Percentiles rank a stretch among this genome's conserved stretches.
Conservation (phyloP, 1,140 invertebrate genomes). For the Bradysia coprophila region DNA sequence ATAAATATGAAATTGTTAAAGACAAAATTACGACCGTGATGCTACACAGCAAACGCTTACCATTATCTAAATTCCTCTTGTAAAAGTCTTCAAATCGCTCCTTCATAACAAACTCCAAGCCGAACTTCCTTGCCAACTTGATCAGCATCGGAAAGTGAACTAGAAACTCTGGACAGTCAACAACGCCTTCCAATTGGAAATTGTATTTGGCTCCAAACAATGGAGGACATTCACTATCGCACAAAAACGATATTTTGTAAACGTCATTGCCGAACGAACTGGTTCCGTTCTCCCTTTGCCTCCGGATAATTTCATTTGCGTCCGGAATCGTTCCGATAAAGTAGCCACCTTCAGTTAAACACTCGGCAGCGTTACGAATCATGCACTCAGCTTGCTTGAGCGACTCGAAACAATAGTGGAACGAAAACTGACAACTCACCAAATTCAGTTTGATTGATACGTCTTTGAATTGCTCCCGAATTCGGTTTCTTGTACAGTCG, state of each 20-base stretch:
- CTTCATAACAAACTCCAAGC: slow-evolving; percentile 55
- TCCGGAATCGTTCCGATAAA: slow-evolving; percentile 96
- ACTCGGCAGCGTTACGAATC: slow-evolving; percentile 82
- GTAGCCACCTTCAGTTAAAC: slow-evolving; percentile 71
- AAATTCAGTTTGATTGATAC: slow-evolving; percentile 66
- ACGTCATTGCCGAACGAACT: slow-evolving; percentile 74
- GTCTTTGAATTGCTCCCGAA: slow-evolving; percentile 52
- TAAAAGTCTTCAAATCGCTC: slow-evolving; percentile 69
- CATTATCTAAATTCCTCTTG: slow-evolving; percentile 39
- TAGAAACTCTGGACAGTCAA: slow-evolving; percentile 96
- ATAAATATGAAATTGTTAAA: neutral
- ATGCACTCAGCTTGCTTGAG: slow-evolving; percentile 80
- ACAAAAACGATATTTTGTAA: slow-evolving; percentile 62
- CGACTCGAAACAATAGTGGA: slow-evolving; percentile 93
- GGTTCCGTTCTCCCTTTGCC: slow-evolving; percentile 30
- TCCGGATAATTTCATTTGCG: slow-evolving; percentile 68
- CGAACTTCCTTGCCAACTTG: slow-evolving; percentile 65
- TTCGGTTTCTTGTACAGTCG: slow-evolving; percentile 73
- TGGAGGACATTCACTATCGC: slow-evolving; percentile 47
- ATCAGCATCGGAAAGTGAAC: slow-evolving; percentile 79
- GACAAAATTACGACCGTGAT: neutral
- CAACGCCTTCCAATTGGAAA: slow-evolving; percentile 88
- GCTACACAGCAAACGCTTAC: too few species aligned
- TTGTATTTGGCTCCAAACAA: slow-evolving; percentile 94
- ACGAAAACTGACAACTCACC: slow-evolving; percentile 93